Base-by-base conservation (phyloP, 1,140 invertebrate genomes). In the Mamestra configurata region DNA sequence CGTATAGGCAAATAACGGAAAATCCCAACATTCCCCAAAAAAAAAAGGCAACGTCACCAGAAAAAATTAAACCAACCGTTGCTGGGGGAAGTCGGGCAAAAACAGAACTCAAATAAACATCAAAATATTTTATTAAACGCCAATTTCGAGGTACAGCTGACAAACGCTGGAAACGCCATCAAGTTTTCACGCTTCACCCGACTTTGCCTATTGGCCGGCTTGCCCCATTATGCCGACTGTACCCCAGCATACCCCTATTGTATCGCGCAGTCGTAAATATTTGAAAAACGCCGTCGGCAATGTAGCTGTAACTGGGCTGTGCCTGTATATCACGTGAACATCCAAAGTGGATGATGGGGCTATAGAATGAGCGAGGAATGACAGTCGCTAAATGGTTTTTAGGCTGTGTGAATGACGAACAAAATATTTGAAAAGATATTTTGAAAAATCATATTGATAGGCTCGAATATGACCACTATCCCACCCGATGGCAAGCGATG, bases 41-140 rank as follows among this genome's bases (percentile, higher is more conserved):
- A 24, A 11, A 70, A 70, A 68, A 68, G 15, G 43, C 66, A 51
- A 43, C 61, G 35, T 40, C 61, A 66, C 10, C 18, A 22, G 15
- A 66, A 66, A 66, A 66, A 66, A 61, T 18, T 35, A 61, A 61
- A 37, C 57, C 57, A 61, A 59, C 57, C 11, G 0, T 18, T 10
- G n/a, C 4, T 61, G 57, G 57, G 57, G 15, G 1, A 35, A 61
- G 15, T 24, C 46, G 35, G 35, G 18, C 51, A 40, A 27, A 35
- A 73, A 40, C 43, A 20, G 15, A 40, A 40, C 10, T 40, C 53
- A 20, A 66, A 46, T 73, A 43, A 53, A 40, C 31, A 59, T 22
- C 40, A 68, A 68, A 57, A 53, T 88, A 81, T 88, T 85, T 89
- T 89, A 89, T 88, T 86, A 86, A 88, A 88, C 3, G 84, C 51